These are phyloP conservation scores for Drosophila fulvimacula DNA, from an alignment of 2,888 invertebrate species.

Conservation along the genomic window DNA sequence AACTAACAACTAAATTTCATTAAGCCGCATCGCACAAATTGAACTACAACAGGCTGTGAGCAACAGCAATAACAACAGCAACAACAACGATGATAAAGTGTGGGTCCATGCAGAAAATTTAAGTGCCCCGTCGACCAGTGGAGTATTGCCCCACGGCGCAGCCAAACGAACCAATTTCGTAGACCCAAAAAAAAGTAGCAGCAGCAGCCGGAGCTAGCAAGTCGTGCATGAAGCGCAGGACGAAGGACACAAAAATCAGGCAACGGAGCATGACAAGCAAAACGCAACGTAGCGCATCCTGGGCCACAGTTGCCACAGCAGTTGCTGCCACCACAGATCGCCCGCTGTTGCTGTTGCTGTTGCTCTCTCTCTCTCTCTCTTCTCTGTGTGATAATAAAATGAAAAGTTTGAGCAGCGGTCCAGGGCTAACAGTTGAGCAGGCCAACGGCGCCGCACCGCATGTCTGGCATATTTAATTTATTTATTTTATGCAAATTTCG, in stretches of 20 bases:
- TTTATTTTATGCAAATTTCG: slow-evolving; percentile 84
- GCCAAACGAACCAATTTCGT: slow-evolving; percentile 64
- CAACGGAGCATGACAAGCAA: slow-evolving; percentile 77
- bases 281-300: slow-evolving; percentile 81
- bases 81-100: slow-evolving; percentile 29
- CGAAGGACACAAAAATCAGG: slow-evolving; percentile 71
- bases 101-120: slow-evolving; percentile 67
- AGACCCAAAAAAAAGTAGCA: slow-evolving; percentile 43
- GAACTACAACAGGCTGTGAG: slow-evolving; percentile 66
- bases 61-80: slow-evolving; percentile 19
- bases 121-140: slow-evolving; percentile 67
- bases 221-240: slow-evolving; percentile 73
- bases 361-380: slow-evolving; percentile 7
- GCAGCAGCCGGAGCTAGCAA: slow-evolving; percentile 49
- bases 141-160: slow-evolving; percentile 33
- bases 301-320: slow-evolving; percentile 40
- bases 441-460: slow-evolving; percentile 79
- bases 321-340: slow-evolving; percentile 37
- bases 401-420: slow-evolving; percentile 64
- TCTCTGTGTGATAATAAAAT: slow-evolving; percentile 74
- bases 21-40: slow-evolving; percentile 77
- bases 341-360: slow-evolving; percentile 19
- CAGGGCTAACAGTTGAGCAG: slow-evolving; percentile 48
- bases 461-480: slow-evolving; percentile 83
- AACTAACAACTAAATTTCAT: slow-evolving; percentile 79